Evolutionary conservation across 2,113 vertebrate species (phyloP).

Genomic region (Falcunculus frontatus): DNA sequence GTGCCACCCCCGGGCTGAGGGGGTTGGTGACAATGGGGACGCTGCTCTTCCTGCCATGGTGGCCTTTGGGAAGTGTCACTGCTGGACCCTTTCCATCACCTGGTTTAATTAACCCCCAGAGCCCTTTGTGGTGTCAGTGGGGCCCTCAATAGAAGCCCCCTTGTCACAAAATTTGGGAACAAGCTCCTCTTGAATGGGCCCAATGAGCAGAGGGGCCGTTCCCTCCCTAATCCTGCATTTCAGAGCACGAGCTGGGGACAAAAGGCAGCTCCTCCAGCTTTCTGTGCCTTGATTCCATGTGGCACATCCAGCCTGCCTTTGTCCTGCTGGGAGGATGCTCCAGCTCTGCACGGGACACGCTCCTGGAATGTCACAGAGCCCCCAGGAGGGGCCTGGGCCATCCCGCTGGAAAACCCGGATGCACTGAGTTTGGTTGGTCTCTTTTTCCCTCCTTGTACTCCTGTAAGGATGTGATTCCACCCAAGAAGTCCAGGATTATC

Average conservation of each 20-base stretch:
- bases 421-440: accelerated
- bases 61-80: constrained; percentile 29
- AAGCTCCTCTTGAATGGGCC: constrained; percentile 52
- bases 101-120: constrained; percentile 57
- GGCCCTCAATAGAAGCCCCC: constrained; percentile 31
- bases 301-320: constrained; percentile 43
- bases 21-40: background rate
- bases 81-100: constrained; percentile 49
- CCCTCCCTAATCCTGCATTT: constrained; percentile 58
- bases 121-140: constrained; percentile 48
- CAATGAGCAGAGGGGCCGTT: constrained; percentile 6
- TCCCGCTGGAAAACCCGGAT: background rate
- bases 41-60: background rate
- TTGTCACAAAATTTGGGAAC: constrained; percentile 55
- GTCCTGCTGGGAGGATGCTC: constrained; percentile 9
- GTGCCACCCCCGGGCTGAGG: background rate
- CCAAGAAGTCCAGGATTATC: constrained; percentile 24
- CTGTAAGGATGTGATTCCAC: background rate
- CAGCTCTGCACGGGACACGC: background rate
- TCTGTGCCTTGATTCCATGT: constrained; percentile 10
- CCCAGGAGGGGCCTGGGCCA: background rate
- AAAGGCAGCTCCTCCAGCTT: constrained; percentile 40
- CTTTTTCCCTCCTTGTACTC: background rate
- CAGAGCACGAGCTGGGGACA: constrained; percentile 37
- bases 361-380: constrained; percentile 38